A percentile compares a stretch with the other conserved stretches of the same genome.
phyloP scores from a whole-genome alignment of 2,113 vertebrate genomes.

The Brachyistius frenatus region DNA sequence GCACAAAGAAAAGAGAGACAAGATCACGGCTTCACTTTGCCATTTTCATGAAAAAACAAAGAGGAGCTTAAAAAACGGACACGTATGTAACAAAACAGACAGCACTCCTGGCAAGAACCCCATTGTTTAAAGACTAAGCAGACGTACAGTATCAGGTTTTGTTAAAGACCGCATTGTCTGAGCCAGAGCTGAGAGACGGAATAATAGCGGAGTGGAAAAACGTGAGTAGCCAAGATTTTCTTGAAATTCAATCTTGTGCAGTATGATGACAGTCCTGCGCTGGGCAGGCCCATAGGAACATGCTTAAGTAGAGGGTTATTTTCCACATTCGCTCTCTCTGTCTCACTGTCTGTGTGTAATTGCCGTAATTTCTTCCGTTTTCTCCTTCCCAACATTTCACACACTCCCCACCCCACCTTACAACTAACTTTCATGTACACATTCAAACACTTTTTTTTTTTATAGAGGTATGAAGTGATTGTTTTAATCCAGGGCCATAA shows the following conservation, averaged over 20 bases:
- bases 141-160: conserved; percentile 64
- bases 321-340: conserved; percentile 74
- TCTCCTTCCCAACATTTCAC: conserved; percentile 27
- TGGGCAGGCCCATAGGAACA: conserved; percentile 75
- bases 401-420: conserved; percentile 27
- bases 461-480: conserved; percentile 40
- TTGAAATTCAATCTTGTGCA: conserved; percentile 78
- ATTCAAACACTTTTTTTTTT: conserved; percentile 28
- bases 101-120: conserved; percentile 38
- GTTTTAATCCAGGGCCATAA: conserved; percentile 53
- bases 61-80: conserved; percentile 38
- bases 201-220: conserved; percentile 78
- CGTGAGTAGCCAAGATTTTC: conserved; percentile 72
- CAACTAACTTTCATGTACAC: conserved; percentile 50
- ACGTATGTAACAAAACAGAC: conserved; percentile 41
- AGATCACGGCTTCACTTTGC: conserved; percentile 20
- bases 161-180: conserved; percentile 79
- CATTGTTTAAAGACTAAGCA: conserved; percentile 65
- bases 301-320: conserved; percentile 69
- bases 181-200: conserved; percentile 71
- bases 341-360: conserved; percentile 66
- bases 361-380: conserved; percentile 65
- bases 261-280: conserved; percentile 75
- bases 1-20: conserved; percentile 26
- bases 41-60: conserved; percentile 37